phyloP scores from a whole-genome alignment of 2,113 vertebrate genomes.

The Labrus mixtus region DNA sequence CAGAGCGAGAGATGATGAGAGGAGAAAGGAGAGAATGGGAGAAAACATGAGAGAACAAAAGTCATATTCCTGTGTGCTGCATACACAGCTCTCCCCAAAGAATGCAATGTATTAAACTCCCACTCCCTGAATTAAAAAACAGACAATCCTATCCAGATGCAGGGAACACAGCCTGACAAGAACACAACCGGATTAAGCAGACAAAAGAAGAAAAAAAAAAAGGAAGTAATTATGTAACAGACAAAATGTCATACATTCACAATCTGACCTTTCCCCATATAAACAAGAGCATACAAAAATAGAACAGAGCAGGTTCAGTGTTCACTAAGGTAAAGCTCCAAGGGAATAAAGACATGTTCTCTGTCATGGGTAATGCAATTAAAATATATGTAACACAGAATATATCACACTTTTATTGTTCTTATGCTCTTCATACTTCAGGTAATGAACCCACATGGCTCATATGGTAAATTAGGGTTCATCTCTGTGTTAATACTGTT shows the following conservation, averaged over 20 bases:
- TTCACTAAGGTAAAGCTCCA: background rate
- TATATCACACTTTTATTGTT: constrained; percentile 11
- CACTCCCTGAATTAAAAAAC: constrained; percentile 19
- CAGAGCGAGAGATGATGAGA: constrained; percentile 3
- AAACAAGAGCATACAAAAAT: constrained; percentile 22
- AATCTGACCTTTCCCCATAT: constrained; percentile 30
- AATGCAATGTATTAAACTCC: constrained; percentile 10
- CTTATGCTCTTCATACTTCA: background rate
- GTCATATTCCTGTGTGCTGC: background rate
- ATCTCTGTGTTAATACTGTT: background rate
- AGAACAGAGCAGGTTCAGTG: constrained; percentile 1
- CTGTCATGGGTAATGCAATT: background rate
- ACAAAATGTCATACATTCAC: constrained; percentile 32
- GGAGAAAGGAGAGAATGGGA: background rate
- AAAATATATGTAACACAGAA: background rate
- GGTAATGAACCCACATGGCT: constrained; percentile 10
- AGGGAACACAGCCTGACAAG: constrained; percentile 28
- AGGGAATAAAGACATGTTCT: background rate
- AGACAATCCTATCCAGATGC: constrained; percentile 2
- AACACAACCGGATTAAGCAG: constrained; percentile 19
- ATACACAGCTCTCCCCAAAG: constrained; percentile 1
- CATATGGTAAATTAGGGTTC: background rate
- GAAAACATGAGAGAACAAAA: constrained; percentile 1
- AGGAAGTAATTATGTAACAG: constrained; percentile 19
- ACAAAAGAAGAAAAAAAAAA: background rate